phyloP scores from a whole-genome alignment of 2,113 vertebrate genomes.

The Sclerurus mexicanus region DNA sequence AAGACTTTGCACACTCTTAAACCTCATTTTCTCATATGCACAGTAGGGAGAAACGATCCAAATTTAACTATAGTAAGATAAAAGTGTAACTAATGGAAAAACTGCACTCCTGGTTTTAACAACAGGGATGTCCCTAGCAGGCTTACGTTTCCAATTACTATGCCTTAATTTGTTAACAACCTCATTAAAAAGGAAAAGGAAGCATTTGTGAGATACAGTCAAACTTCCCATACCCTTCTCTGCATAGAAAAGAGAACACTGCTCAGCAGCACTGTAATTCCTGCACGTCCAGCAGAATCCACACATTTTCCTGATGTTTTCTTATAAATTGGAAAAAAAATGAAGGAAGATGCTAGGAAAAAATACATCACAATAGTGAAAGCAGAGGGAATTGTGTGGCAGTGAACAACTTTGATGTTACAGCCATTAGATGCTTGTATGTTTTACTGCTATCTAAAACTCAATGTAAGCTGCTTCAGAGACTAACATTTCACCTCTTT shows the following conservation, averaged over 20 bases:
- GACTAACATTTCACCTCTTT: background rate
- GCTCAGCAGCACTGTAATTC: background rate
- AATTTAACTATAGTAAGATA: background rate
- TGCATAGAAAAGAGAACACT: background rate
- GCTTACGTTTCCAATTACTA: background rate
- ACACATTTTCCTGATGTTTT: background rate
- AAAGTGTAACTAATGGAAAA: background rate
- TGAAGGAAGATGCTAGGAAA: background rate
- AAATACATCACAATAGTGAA: background rate
- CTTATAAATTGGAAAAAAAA: background rate
- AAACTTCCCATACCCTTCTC: background rate
- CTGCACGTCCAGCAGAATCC: background rate
- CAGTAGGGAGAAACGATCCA: background rate
- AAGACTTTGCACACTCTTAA: background rate
- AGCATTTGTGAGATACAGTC: background rate
- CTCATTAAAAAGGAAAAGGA: background rate
- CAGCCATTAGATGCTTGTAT: background rate
- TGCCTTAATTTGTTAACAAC: background rate
- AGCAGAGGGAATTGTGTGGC: background rate
- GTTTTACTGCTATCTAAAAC: background rate
- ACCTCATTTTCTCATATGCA: background rate
- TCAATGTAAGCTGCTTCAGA: background rate
- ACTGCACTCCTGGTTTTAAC: background rate
- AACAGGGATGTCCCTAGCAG: background rate
- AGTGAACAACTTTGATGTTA: background rate